A percentile compares a stretch with the other conserved stretches of the same genome.
phyloP scores from a whole-genome alignment of 2,888 invertebrate species.

The Tetropium fuscum region DNA sequence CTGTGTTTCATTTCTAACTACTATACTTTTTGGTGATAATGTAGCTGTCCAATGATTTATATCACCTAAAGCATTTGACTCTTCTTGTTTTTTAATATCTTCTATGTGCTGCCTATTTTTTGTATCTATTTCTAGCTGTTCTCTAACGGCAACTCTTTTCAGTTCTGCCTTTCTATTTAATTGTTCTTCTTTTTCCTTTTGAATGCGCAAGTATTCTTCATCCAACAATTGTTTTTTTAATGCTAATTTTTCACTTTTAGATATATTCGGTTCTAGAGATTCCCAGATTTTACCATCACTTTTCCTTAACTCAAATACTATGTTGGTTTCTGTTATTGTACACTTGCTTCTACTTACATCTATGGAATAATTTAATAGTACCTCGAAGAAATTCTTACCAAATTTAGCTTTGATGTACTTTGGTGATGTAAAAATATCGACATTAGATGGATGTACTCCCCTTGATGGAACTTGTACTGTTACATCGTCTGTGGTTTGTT shows the following conservation, averaged over 20 bases:
- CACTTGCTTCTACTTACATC: slow-evolving; percentile 75
- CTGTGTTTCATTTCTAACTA: background rate
- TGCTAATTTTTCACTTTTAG: slow-evolving; percentile 70
- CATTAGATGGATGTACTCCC: slow-evolving; percentile 72
- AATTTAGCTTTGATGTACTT: slow-evolving; percentile 80
- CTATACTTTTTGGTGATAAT: slow-evolving; percentile 8
- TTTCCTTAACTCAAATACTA: slow-evolving; percentile 78
- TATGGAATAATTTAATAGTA: slow-evolving; percentile 74
- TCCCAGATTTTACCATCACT: slow-evolving; percentile 70
- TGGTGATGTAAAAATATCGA: slow-evolving; percentile 77
- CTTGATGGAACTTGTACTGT: slow-evolving; percentile 76
- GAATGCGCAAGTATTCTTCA: slow-evolving; percentile 69
- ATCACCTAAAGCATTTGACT: slow-evolving; percentile 74
- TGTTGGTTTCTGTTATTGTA: slow-evolving; percentile 70
- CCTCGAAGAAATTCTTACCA: slow-evolving; percentile 81
- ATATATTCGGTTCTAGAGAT: slow-evolving; percentile 68
- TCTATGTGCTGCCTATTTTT: slow-evolving; percentile 74
- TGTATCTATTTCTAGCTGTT: slow-evolving; percentile 72
- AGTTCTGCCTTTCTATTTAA: slow-evolving; percentile 68
- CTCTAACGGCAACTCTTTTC: slow-evolving; percentile 71
- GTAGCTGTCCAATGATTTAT: slow-evolving; percentile 66
- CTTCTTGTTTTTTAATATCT: slow-evolving; percentile 71
- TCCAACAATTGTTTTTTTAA: slow-evolving; percentile 71
- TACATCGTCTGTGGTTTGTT: slow-evolving; percentile 71
- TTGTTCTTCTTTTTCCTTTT: slow-evolving; percentile 69